phyloP scores from a whole-genome alignment of 1,140 invertebrate genomes.

The Stegodyphus dumicola region DNA sequence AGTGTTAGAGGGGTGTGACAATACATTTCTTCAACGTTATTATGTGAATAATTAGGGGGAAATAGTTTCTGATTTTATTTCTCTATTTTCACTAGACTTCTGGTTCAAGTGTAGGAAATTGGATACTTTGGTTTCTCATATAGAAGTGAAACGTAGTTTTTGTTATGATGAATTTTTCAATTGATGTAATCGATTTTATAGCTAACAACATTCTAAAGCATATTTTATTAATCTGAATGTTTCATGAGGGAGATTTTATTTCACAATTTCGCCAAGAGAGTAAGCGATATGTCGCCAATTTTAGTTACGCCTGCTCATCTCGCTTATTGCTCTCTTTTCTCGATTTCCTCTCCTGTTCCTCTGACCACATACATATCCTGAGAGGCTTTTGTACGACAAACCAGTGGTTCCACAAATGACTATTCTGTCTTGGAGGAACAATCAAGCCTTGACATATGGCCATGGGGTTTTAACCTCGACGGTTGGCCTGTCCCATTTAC shows the following conservation, averaged over 20 bases:
- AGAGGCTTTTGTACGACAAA: constrained; percentile 39
- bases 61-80: no score
- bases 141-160: no score
- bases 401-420: constrained; percentile 47
- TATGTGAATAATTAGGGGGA: no score
- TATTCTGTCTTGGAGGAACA: constrained; percentile 38
- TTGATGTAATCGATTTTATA: no score
- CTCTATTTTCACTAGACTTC: no score
- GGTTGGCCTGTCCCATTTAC: not conserved
- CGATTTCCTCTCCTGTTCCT: constrained; percentile 1
- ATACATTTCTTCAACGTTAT: no score
- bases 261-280: not conserved
- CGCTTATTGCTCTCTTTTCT: not conserved
- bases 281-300: not conserved
- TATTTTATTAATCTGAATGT: no score
- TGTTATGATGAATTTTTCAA: no score
- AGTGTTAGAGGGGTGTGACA: no score
- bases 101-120: no score
- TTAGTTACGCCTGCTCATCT: not conserved
- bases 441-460: constrained; percentile 43
- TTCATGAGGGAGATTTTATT: not conserved
- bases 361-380: constrained; percentile 25
- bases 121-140: no score
- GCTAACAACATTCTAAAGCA: no score
- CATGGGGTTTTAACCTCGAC: constrained; percentile 42